Evolutionary conservation across 2,113 vertebrate genomes (phyloP), one percentile per base, ranked within the genome.

Genomic region (Hydrochoerus hydrochaeris): DNA sequence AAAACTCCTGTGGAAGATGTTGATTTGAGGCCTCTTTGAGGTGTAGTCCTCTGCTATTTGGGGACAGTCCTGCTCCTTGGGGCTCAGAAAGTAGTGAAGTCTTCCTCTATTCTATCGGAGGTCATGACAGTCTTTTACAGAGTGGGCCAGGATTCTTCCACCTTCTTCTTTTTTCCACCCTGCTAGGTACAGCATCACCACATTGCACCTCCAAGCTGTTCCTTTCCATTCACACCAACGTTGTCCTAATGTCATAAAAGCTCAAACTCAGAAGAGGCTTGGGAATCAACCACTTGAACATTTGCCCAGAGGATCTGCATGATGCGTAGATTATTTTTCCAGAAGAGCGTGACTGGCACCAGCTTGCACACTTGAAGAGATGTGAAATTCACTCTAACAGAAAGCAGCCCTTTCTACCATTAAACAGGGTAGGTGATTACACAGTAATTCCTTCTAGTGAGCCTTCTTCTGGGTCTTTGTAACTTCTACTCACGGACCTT

Each of bases 211-310:
- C 57, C 38, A 89, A 12, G 30, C 24, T 6, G 1, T 65, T 86
- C 54, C 60, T 91, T 94, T 65, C 32, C 26, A 17, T 28, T 86
- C 22, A 7, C 4, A 91, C 52, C 41, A 73, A 44, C 19, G 35
- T 41, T 60, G 22, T 73, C 22, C 65, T 49, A 57, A n/a, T 57
- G 30, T 57, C 57, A 60, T 4, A 93, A 69, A 86, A 62, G 65
- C 75, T 87, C 87, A 82, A 89, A 96, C 63, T 52, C 38, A 26
- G 71, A 88, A 93, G 67, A 26, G 9, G 88, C 38, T 88, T 88
- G 28, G 52, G 73, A 87, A n/a, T 93, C 52, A 78, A 22, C 80
- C 38, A 22, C 57, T 58, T 41, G 30, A 52, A 52, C 77, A 35
- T 80, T 80, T 49, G 44, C 28, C 30, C 24, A 78, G 75, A 30